Base-by-base conservation (phyloP, 1,140 invertebrate species). In the Drosophila kurseongensis region DNA sequence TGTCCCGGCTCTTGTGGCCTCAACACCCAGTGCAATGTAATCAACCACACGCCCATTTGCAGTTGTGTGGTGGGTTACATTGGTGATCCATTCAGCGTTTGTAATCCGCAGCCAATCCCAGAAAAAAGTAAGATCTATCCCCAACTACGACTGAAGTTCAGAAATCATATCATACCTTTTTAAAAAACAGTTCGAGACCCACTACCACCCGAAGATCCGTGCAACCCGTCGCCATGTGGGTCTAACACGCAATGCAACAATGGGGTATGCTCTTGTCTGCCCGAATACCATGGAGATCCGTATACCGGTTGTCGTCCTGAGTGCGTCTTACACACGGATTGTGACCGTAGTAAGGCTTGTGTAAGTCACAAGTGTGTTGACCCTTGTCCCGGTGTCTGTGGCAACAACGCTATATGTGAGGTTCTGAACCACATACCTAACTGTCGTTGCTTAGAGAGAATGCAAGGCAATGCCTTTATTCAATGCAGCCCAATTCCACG, bases 1-100 rank as follows among this genome's bases (percentile, higher is more conserved):
- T 98, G 97, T 91, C 94, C 95, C 5, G 95, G 96, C 36, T 95
- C 95, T 4, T 98, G 97, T 92, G 97, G 96, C 14, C 91, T 94
- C 38, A 96, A 97, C 81, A 96, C 97, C 0, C 94, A 95, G 45
- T 98, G 97, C 78, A 94, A 95, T 88, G 96, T 97, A 3, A 94
- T 97, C 1, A 97, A 96, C 71, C 97, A 97, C 79, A 96, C 96
- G 84, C 96, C 97, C 0, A 96, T 96, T 51, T 97, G 97, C 90
- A 96, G 94, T 63, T 96, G 96, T 69, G 92, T 94, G n/a, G 86
- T 91, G 52, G 95, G 96, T 47, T 96, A 95, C 75, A 95, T 94
- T 6, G 97, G 97, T 51, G 96, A 97, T 94, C 96, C 96, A 14
- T 96, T 97, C 75, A 92, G 94, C 4, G 93, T 93, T 54, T 96